Base-by-base conservation (phyloP, 2,797 vertebrate species). In the Channa striata region DNA sequence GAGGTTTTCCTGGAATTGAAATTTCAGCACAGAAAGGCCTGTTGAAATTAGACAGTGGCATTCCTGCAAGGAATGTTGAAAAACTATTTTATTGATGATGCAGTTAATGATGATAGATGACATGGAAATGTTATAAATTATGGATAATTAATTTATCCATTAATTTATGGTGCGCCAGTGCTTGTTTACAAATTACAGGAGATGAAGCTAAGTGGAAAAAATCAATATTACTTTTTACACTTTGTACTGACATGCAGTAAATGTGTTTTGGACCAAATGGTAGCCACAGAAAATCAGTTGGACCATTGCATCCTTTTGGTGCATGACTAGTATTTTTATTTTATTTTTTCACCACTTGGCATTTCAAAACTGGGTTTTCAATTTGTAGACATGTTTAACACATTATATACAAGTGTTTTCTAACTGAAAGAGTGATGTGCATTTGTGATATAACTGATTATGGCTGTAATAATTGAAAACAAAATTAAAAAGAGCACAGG, bases 221-320 rank as follows among this genome's bases (percentile, higher is more conserved):
- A n/a, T n/a, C n/a, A n/a, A n/a, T n/a, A n/a, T n/a, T n/a, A n/a
- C n/a, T 78, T 72, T 80, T 73, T 86, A 78, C 57, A 79, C 74
- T 80, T 43, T 68, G 70, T 79, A 59, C 68, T 66, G 51, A 84
- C 57, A 67, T 64, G 72, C 57, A 40, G 49, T 64, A 12, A 63
- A 48, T 67, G 63, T 84, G 72, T 80, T 87, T 70, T 70, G 84
- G 93, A 92, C 91, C 91, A 94, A 92, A 91, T 54, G 40, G 74
- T 86, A 82, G 57, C 56, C 58, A 77, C 74, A 69, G 17, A 60
- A 58, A 76, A 77, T 10, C 21, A 49, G 70, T 8, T 19, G 48
- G 53, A 86, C 37, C 69, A 14, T 71, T 78, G 77, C 78, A 68
- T 75, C 65, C 51, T 76, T n/a, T 78, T 57, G 74, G 64, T 85